These are phyloP conservation scores for Galeopsomyia nigrocyanea DNA, from an alignment of 2,888 invertebrate species.

Conservation along the genomic window DNA sequence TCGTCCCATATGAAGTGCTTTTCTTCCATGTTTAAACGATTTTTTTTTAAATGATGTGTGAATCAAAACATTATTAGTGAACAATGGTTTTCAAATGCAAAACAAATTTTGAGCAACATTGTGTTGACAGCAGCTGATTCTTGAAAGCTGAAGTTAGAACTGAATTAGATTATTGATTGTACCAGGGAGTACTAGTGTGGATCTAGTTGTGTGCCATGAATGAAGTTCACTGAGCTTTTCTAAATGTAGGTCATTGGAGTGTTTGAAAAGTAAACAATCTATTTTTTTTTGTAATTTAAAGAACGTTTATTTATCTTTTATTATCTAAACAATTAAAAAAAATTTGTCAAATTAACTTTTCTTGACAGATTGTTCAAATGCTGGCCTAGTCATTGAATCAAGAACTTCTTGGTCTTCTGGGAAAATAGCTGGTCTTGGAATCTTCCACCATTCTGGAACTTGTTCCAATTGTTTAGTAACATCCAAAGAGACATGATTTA, in stretches of 20 bases:
- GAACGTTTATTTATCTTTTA: slow-evolving; percentile 32
- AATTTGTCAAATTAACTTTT: slow-evolving; percentile 41
- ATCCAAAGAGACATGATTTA: slow-evolving; percentile 84
- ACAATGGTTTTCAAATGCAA: background rate
- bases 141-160: slow-evolving; percentile 54
- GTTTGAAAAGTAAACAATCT: slow-evolving; percentile 11
- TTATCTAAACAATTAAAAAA: slow-evolving; percentile 38
- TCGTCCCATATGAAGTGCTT: slow-evolving; percentile 61
- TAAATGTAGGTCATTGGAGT: background rate
- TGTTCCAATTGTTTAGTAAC: slow-evolving; percentile 74
- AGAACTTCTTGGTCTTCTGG: slow-evolving; percentile 70
- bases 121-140: slow-evolving; percentile 28
- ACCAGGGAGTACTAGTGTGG: slow-evolving; percentile 47
- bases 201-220: slow-evolving; percentile 22
- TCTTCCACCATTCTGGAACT: slow-evolving; percentile 72
- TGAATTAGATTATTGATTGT: slow-evolving; percentile 54
- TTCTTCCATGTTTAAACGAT: slow-evolving; percentile 51
- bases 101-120: slow-evolving; percentile 13
- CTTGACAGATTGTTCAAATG: slow-evolving; percentile 13
- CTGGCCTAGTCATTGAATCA: slow-evolving; percentile 57
- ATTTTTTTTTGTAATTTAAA: slow-evolving; percentile 10
- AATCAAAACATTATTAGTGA: background rate
- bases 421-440: slow-evolving; percentile 73
- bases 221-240: background rate
- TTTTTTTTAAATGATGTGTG: background rate